phyloP scores from a whole-genome alignment of 2,888 invertebrate genomes.

The Automeris io region DNA sequence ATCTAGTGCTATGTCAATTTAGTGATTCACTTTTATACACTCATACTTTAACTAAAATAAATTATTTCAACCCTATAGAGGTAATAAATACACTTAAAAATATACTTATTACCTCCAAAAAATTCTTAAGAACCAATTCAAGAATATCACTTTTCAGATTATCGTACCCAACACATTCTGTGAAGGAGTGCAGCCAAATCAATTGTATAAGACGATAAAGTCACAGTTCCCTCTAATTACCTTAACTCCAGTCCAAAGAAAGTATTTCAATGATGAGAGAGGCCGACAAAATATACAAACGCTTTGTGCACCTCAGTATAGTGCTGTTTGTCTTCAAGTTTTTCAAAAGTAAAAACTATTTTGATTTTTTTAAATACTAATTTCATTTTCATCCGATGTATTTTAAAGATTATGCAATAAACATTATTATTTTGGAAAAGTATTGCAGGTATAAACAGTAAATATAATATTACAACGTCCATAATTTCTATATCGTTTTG shows the following conservation, averaged over 20 bases:
- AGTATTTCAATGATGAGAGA: constrained; percentile 85
- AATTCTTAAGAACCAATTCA: background rate
- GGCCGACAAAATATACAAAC: constrained; percentile 85
- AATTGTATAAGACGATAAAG: constrained; percentile 78
- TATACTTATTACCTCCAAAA: too few species aligned
- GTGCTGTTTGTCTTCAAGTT: constrained; percentile 79
- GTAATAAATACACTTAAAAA: constrained; percentile 42
- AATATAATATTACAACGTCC: too few species aligned
- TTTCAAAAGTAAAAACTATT: constrained; percentile 78
- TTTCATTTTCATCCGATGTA: too few species aligned
- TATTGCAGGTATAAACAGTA: too few species aligned
- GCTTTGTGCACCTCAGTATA: constrained; percentile 83
- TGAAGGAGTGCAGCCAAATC: constrained; percentile 75
- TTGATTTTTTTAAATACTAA: too few species aligned
- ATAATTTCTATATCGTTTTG: too few species aligned
- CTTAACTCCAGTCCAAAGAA: constrained; percentile 83
- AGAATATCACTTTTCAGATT: constrained; percentile 70
- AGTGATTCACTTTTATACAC: constrained; percentile 89
- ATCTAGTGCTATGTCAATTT: constrained; percentile 89
- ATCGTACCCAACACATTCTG: constrained; percentile 87
- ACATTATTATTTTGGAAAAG: too few species aligned
- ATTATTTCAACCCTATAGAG: constrained; percentile 86
- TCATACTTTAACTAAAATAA: constrained; percentile 88
- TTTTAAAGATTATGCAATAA: too few species aligned
- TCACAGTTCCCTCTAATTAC: constrained; percentile 78